Percentiles rank a stretch among this genome's conserved stretches.
These are phyloP conservation scores for Pomacea maculata DNA, from an alignment of 1,140 invertebrate species.

Conservation along the genomic window DNA sequence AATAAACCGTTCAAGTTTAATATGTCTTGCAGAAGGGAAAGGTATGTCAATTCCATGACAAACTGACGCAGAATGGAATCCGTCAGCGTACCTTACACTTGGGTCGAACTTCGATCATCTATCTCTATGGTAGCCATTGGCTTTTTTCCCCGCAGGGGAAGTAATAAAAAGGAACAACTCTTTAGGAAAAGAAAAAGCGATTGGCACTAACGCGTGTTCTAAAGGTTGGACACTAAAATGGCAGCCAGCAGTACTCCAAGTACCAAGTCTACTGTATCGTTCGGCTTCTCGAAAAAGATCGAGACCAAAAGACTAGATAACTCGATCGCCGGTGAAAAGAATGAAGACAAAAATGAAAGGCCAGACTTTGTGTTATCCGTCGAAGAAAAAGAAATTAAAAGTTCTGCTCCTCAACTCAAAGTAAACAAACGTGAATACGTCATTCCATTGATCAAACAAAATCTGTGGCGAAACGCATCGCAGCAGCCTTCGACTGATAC, in stretches of 20 bases:
- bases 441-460: conserved; percentile 66
- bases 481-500: conserved; percentile 17
- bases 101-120: not conserved
- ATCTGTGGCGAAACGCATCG: conserved; percentile 42
- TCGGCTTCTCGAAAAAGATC: conserved; percentile 54
- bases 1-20: no score
- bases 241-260: conserved; percentile 1
- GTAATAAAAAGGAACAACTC: not conserved
- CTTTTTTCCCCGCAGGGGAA: not conserved
- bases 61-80: no score
- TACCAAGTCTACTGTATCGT: conserved; percentile 36
- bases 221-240: conserved; percentile 3
- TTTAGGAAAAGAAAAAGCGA: not conserved
- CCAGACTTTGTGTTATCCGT: conserved; percentile 50
- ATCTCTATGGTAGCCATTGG: not conserved
- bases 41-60: no score
- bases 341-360: conserved; percentile 32
- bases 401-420: conserved; percentile 48
- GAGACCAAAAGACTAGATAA: conserved; percentile 43
- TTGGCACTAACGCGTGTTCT: not conserved
- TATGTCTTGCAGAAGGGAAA: no score
- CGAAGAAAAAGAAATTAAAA: conserved; percentile 51
- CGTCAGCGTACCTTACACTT: not conserved
- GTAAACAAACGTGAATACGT: conserved; percentile 60
- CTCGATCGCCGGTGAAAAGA: conserved; percentile 38